Percentiles rank a stretch among this genome's conserved stretches.
Conservation (phyloP, 1,140 invertebrate genomes). For the Apis florea region DNA sequence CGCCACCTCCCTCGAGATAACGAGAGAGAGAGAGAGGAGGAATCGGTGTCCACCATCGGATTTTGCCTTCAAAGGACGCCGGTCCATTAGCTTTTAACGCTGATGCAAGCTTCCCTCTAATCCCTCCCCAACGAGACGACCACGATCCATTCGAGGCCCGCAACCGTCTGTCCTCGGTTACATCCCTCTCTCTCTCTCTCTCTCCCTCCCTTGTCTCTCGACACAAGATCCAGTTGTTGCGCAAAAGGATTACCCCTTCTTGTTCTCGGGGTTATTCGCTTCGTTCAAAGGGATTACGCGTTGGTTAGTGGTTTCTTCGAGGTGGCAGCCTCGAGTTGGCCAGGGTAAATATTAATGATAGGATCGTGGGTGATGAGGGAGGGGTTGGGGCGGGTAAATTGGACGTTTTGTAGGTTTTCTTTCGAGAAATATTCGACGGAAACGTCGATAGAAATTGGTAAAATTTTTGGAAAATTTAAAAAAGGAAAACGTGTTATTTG, state of each 20-base stretch:
- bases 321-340: no score
- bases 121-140: slow-evolving; percentile 1
- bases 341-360: no score
- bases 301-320: background rate
- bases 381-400: no score
- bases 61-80: slow-evolving; percentile 40
- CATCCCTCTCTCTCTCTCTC: no score
- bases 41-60: slow-evolving; percentile 14
- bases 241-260: background rate
- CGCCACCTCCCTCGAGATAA: slow-evolving; percentile 23
- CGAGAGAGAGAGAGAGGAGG: background rate
- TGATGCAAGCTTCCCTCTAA: slow-evolving; percentile 43
- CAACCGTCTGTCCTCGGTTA: background rate
- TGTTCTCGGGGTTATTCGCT: background rate
- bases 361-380: no score
- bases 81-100: slow-evolving; percentile 56
- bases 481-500: no score
- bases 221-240: no score
- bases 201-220: no score
- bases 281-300: background rate
- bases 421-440: no score
- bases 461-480: no score
- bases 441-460: no score
- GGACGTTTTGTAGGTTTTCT: no score
- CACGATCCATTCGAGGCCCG: background rate